Conservation (phyloP, 2,888 invertebrate genomes). For the Priocnemis perturbator region DNA sequence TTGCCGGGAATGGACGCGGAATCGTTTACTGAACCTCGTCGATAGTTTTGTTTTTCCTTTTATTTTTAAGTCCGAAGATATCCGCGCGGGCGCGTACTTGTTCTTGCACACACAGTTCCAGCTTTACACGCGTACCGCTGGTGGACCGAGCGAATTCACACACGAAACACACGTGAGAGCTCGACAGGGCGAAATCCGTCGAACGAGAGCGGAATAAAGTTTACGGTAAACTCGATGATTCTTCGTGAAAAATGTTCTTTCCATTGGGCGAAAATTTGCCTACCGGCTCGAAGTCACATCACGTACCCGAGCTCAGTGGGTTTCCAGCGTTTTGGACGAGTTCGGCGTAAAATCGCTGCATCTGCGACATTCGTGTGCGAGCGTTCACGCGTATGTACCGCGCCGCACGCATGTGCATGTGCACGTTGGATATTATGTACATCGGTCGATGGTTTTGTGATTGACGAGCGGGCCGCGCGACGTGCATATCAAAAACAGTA, state of each 20-base stretch:
- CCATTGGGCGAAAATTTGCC: background rate
- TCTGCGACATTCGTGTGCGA: background rate
- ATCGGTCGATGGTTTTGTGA: conserved; percentile 31
- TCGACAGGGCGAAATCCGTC: background rate
- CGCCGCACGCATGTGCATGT: background rate
- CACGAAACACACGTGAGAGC: background rate
- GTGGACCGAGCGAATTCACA: background rate
- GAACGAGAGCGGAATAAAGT: background rate
- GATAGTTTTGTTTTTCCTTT: background rate
- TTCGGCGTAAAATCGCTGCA: no score
- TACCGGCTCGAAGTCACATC: background rate
- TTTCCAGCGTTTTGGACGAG: no score
- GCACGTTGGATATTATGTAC: background rate
- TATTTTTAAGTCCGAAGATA: background rate
- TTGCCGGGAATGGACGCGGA: background rate
- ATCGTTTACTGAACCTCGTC: background rate
- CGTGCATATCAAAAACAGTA: conserved; percentile 38
- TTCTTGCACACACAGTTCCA: no score
- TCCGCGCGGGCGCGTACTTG: no score
- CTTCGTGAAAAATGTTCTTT: background rate
- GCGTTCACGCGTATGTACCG: background rate
- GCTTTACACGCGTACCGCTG: no score
- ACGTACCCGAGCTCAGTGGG: background rate
- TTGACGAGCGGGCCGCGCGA: conserved; percentile 34
- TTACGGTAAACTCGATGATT: conserved; percentile 5